Percentiles rank a stretch among this genome's conserved stretches.
These are phyloP conservation scores for Mythimna vitellina DNA, from an alignment of 2,888 invertebrate species.

Conservation along the genomic window DNA sequence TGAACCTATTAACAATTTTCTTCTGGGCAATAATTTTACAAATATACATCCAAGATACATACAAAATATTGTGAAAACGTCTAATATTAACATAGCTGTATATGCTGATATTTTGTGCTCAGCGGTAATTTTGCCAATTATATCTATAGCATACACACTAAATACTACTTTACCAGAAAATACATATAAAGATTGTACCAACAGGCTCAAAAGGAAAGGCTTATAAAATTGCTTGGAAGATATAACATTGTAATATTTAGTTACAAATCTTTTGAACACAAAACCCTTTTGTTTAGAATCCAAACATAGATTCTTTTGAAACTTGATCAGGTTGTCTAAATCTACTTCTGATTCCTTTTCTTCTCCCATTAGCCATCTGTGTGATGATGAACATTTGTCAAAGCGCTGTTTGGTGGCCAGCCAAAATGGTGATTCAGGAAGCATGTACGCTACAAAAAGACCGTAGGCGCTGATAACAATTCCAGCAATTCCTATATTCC, in stretches of 20 bases:
- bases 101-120: slow-evolving; percentile 41
- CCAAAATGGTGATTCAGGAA: slow-evolving; percentile 73
- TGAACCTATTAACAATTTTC: slow-evolving; percentile 41
- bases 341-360: slow-evolving; percentile 47
- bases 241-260: slow-evolving; percentile 34
- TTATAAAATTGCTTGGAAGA: slow-evolving; percentile 45
- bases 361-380: slow-evolving; percentile 62
- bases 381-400: slow-evolving; percentile 48
- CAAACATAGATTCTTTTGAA: slow-evolving; percentile 14
- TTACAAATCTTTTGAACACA: slow-evolving; percentile 21
- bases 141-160: slow-evolving; percentile 68
- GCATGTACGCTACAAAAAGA: slow-evolving; percentile 52
- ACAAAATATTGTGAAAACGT: slow-evolving; percentile 44
- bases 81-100: slow-evolving; percentile 53
- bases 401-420: slow-evolving; percentile 49
- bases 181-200: slow-evolving; percentile 38
- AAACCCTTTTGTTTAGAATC: background rate
- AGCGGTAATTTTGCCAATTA: slow-evolving; percentile 68
- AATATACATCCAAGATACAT: slow-evolving; percentile 54
- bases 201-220: slow-evolving; percentile 40
- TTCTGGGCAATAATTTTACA: slow-evolving; percentile 42
- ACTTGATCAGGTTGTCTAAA: slow-evolving; percentile 39
- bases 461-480: slow-evolving; percentile 56
- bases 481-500: slow-evolving; percentile 65
- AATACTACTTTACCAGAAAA: slow-evolving; percentile 56